A percentile compares a stretch with the other conserved stretches of the same genome.
Conservation (phyloP, 2,797 vertebrate species). For the Avahi laniger region DNA sequence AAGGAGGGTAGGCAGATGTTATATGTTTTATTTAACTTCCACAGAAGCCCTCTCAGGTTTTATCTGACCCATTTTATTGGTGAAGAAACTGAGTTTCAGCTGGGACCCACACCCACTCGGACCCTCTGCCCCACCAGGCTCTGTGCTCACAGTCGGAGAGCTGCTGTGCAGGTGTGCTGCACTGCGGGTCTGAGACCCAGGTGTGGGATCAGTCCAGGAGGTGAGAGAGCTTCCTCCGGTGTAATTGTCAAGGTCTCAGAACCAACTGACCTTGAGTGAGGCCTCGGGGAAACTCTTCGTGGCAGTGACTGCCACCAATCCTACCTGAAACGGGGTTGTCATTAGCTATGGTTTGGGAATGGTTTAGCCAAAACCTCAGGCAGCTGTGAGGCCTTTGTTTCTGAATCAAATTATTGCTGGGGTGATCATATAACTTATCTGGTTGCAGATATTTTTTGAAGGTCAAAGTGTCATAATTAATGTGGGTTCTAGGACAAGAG, state of each 20-base stretch:
- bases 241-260: background rate
- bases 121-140: background rate
- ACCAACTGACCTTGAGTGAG: background rate
- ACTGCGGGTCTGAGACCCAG: too few species aligned
- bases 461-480: background rate
- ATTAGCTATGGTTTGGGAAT: background rate
- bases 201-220: accelerated
- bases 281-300: background rate
- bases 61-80: background rate
- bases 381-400: background rate
- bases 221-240: background rate
- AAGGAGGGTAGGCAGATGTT: background rate
- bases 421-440: background rate
- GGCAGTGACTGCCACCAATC: too few species aligned
- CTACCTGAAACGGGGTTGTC: background rate
- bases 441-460: background rate
- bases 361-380: background rate
- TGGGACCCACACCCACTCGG: accelerated
- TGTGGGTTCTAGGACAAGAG: background rate
- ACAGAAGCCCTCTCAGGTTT: background rate
- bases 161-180: accelerated
- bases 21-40: background rate
- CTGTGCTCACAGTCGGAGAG: background rate
- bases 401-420: background rate
- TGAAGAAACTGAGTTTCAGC: background rate